A percentile compares a stretch with the other conserved stretches of the same genome.
These are phyloP conservation scores for Synergus laeviventris DNA, from an alignment of 2,888 invertebrate species.

Conservation along the genomic window DNA sequence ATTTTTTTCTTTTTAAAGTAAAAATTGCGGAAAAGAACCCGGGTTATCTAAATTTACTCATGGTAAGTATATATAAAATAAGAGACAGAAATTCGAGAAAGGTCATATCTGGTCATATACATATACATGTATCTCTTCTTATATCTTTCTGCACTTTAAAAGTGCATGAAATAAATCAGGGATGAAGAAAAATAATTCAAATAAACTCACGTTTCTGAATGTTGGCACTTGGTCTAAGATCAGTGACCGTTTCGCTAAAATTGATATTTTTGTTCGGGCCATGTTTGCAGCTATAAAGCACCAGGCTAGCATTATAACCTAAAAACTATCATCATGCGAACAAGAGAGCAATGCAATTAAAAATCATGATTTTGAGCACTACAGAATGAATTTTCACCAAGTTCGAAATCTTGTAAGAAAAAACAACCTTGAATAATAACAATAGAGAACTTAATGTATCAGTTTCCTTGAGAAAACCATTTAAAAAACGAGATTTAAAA, in stretches of 20 bases:
- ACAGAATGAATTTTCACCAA: not conserved
- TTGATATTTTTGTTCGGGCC: slow-evolving; percentile 24
- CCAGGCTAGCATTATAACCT: slow-evolving; percentile 13
- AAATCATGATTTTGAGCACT: not conserved
- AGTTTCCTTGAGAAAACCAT: slow-evolving; percentile 4
- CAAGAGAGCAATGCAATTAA: not conserved
- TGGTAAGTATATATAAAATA: too few relatives aligned
- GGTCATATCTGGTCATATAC: not conserved
- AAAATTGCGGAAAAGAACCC: too few relatives aligned
- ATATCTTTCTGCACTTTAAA: too few relatives aligned
- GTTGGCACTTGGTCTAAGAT: not conserved
- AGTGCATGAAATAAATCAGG: not conserved
- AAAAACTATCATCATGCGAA: slow-evolving; percentile 1
- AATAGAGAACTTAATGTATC: not conserved
- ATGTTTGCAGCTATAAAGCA: slow-evolving; percentile 8
- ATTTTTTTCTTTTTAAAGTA: too few relatives aligned
- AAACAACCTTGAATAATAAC: not conserved
- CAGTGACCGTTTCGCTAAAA: slow-evolving; percentile 9
- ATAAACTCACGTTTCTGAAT: slow-evolving; percentile 19
- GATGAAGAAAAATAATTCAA: not conserved
- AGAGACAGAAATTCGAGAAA: not conserved
- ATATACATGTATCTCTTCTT: too few relatives aligned
- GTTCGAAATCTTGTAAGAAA: not conserved
- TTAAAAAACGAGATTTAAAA: slow-evolving; percentile 32
- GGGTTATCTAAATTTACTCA: too few relatives aligned